Evolutionary conservation across 2,888 invertebrate genomes (phyloP), one percentile per base, ranked within the genome.

Genomic region (Parascotia fuliginaria): DNA sequence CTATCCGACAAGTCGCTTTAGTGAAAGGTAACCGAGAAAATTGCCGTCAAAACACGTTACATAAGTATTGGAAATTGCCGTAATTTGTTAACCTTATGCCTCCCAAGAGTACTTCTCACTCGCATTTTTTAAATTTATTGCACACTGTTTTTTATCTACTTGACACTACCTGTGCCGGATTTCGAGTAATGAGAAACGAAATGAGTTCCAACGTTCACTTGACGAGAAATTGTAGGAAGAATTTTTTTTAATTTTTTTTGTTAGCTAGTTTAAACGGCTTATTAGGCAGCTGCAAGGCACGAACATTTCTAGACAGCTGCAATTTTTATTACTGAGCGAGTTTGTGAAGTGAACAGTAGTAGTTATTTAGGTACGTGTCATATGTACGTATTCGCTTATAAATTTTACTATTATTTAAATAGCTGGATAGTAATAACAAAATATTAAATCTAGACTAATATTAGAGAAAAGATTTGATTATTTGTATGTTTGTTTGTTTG

Each of bases 51-150:
- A 82, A 82, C 73, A 71, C 75, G 76, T 76, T 70, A 79, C 76
- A 78, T 77, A n/a, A n/a, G n/a, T n/a, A 82, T 85, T 81, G 82
- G 73, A 77, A 80, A 85, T 80, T 77, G 81, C 73, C 52, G 73
- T 77, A 78, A 83, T 85, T 83, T 83, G 81, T 85, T 85, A 78
- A 74, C 75, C 73, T 81, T 79, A 84, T 79, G 74, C 49, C 62
- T 73, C 82, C 79, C 81, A 36, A 34, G 75, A 64, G 84, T 48
- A 67, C 68, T 61, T 51, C 28, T 49, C 19, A 33, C 36, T 34
- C 38, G 31, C 58, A 58, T 65, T 65, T 65, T 64, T 75, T 44
- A 71, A 79, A 77, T 75, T 72, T 75, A 73, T 70, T 55, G 58
- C 59, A 33, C 44, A 50, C 43, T 63, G 63, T 65, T 71, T 73